Base-by-base conservation (phyloP, 1,140 invertebrate genomes). In the Drosophila pectinifera region DNA sequence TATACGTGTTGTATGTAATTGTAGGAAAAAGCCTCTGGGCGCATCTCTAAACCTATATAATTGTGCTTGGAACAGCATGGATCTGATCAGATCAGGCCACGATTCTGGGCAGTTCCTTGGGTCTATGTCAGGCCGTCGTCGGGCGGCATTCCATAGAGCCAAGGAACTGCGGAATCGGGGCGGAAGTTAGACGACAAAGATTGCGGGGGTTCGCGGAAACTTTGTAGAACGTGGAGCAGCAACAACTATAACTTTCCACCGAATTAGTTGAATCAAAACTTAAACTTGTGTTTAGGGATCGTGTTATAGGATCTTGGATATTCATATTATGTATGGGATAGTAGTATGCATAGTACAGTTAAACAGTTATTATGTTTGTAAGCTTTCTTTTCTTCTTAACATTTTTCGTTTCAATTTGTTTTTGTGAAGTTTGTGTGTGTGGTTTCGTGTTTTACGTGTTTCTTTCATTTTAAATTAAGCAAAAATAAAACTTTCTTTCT, bases 11-110 rank as follows among this genome's bases (percentile, higher is more conserved):
- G 49, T 22, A 36, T 88, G 64, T 79, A 49, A 65, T 54, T 86
- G 49, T 88, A 75, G 78, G 83, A 88, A 86, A 88, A 84, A 88
- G 83, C 83, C 83, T 88, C 83, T 88, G 79, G 83, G 83, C 83
- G 83, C 80, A 89, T 80, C 76, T 79, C 69, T 89, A 89, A 88
- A 89, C 84, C 84, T 88, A 53, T 53, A 53, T 53, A 89, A 89
- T 89, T 88, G 83, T 88, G 83, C 83, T 80, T 67, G 58, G 31
- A 53, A 80, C 82, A 88, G 79, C 83, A 67, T 65, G 65, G 80
- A 78, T 45, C 62, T 73, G 75, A 78, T 48, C 38, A 51, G 38
- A 42, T 38, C 58, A 14, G 36, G 26, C 24, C 34, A 4, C 24
- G 22, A 56, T 22, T 59, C 42, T 20, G 38, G 24, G 4, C 46